Evolutionary conservation across 1,140 invertebrate genomes (phyloP).

Genomic region (Rhagoletis pomonella): DNA sequence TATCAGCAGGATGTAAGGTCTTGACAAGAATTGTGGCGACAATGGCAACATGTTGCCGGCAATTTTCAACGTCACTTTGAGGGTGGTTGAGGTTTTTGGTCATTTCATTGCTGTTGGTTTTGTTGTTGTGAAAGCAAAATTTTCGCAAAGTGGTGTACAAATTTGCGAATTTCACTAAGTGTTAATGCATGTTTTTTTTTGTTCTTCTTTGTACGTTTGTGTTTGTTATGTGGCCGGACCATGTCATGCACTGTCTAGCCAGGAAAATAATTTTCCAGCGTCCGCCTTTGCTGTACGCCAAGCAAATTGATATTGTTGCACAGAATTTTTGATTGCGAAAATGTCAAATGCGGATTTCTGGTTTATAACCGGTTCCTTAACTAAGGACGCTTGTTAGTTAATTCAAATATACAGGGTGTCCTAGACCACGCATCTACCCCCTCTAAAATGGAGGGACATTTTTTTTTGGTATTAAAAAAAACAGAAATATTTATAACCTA

Average conservation of each 20-base stretch:
- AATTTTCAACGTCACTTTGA: conserved; percentile 7
- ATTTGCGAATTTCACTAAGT: conserved; percentile 26
- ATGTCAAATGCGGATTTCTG: not conserved
- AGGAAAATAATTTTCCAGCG: conserved; percentile 42
- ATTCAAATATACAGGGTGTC: too few relatives aligned
- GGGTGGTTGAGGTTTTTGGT: not conserved
- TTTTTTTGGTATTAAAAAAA: not conserved
- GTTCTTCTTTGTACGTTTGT: not conserved
- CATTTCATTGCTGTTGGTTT: not conserved
- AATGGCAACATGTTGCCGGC: conserved; percentile 43
- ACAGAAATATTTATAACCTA: too few relatives aligned
- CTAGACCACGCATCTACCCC: too few relatives aligned
- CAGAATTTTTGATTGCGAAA: conserved; percentile 6
- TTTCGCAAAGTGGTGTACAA: conserved; percentile 42
- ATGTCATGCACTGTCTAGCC: conserved; percentile 38
- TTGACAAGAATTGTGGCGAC: conserved; percentile 16
- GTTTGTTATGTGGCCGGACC: not conserved
- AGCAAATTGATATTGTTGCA: conserved; percentile 45
- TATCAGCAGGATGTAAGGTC: not conserved
- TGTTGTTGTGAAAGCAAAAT: conserved; percentile 13
- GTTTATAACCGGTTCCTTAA: not conserved
- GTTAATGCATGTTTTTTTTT: conserved; percentile 17
- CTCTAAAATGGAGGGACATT: not conserved
- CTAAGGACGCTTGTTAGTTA: too few relatives aligned
- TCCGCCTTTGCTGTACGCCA: conserved; percentile 18